Evolutionary conservation across 2,888 invertebrate genomes (phyloP).

Genomic region (Drosophila diplacantha): DNA sequence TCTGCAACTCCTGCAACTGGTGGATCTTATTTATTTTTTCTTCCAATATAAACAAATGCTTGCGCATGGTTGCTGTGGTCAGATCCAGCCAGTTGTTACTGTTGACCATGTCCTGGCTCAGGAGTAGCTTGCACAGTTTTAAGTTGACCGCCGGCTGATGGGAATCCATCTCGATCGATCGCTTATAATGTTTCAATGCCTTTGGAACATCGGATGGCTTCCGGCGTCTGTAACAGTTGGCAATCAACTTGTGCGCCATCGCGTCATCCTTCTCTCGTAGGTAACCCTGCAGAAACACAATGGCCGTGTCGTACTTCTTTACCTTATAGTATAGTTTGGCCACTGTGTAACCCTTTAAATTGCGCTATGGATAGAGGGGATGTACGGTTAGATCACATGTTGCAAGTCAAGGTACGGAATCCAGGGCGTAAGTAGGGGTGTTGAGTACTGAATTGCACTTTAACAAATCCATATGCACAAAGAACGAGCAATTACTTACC

Average conservation of each 20-base stretch:
- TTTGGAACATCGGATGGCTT: not conserved
- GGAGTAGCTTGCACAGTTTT: not conserved
- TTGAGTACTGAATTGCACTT: too few relatives aligned
- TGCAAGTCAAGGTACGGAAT: not conserved
- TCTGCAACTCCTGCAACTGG: not conserved
- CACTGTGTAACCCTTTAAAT: not conserved
- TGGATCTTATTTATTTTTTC: not conserved
- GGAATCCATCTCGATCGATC: not conserved
- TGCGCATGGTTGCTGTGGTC: not conserved
- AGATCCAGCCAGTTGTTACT: not conserved
- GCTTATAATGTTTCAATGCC: not conserved
- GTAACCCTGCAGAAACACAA: not conserved
- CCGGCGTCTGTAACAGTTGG: not conserved
- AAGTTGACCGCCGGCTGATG: not conserved
- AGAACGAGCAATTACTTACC: not conserved
- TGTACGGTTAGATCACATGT: not conserved
- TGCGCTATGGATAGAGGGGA: not conserved
- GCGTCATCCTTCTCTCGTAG: not conserved
- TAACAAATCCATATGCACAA: too few relatives aligned
- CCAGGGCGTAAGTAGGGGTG: too few relatives aligned
- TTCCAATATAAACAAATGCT: not conserved
- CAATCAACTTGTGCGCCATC: not conserved
- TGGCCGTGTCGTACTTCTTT: not conserved
- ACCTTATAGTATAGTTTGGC: not conserved
- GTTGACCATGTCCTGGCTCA: not conserved